Evolutionary conservation across 1,140 invertebrate genomes (phyloP), one percentile per base, ranked within the genome.

Genomic region (Heliconius himera): DNA sequence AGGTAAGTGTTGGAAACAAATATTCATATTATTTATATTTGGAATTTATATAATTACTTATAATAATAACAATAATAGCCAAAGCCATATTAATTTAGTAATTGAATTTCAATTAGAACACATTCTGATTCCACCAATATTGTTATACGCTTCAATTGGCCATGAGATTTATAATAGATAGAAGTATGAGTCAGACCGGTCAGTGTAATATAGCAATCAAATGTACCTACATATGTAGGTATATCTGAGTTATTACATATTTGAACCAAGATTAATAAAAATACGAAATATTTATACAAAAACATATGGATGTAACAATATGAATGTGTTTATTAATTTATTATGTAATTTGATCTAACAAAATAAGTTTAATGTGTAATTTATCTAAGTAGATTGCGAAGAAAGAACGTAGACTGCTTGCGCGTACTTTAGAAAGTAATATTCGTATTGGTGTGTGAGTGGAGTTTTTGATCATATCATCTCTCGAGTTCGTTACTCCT

Each of bases 401-500:
- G 33, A 66, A 66, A 26, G 26, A 91, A 89, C 83, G 88, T 77
- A 82, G 75, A 75, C 84, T 83, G 60, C 83, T 70, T 75, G 76
- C 76, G 56, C 73, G 87, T 86, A 66, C 60, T 89, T 85, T 91
- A 90, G 91, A 91, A 92, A 91, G 88, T 92, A 84, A 91, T 66
- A 66, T 86, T 84, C 85, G 87, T 78, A 81, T 84, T 85, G 83
- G 82, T 85, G 86, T 82, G 85, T 82, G 86, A 88, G 86, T 89
- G 86, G 85, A 84, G 86, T 89, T 87, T 88, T 83, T 81, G 89
- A 93, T 91, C 81, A 83, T 88, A 91, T 92, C 88, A 84, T 86
- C 81, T 79, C 81, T 91, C 84, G 84, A 85, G 82, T 81, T 84
- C 82, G 83, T 88, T 89, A 85, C 82, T 81, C 79, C 84, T 78